These are phyloP conservation scores for Lota lota DNA, from an alignment of 2,113 vertebrate genomes.

Conservation along the genomic window DNA sequence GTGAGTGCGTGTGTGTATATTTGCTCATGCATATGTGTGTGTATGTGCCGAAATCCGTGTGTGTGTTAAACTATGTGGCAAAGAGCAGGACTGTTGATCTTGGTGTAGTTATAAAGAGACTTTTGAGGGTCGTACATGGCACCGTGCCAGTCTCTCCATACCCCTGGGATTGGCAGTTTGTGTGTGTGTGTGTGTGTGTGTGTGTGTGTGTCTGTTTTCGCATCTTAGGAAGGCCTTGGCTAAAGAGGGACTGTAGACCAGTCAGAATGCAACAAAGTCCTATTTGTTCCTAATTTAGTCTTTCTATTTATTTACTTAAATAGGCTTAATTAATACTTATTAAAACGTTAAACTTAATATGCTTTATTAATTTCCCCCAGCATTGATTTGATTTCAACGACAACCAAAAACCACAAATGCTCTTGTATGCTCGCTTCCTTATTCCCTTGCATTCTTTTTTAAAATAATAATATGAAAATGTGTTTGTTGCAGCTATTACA, in stretches of 20 bases:
- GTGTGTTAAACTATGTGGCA: conserved; percentile 15
- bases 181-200: conserved; percentile 11
- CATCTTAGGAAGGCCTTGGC: too few relatives aligned
- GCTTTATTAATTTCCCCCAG: too few relatives aligned
- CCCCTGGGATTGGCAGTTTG: conserved; percentile 34
- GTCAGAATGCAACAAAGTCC: background rate
- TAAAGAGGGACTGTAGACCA: too few relatives aligned
- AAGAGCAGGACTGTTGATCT: conserved; percentile 63
- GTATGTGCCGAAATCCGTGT: background rate
- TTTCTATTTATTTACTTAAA: background rate
- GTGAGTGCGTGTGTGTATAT: conserved; percentile 28
- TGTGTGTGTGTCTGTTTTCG: background rate
- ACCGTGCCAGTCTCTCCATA: conserved; percentile 40
- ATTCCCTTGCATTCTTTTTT: too few relatives aligned
- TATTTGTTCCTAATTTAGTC: background rate
- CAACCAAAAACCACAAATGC: too few relatives aligned
- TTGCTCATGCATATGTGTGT: background rate
- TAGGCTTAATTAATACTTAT: too few relatives aligned
- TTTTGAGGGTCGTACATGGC: conserved; percentile 61
- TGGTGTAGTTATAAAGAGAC: conserved; percentile 61
- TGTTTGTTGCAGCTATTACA: too few relatives aligned
- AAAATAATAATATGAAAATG: too few relatives aligned
- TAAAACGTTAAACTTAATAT: too few relatives aligned
- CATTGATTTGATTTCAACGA: too few relatives aligned
- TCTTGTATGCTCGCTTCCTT: too few relatives aligned